These are phyloP conservation scores for Crotalus horridus DNA, from an alignment of 2,113 vertebrate species.

Conservation along the genomic window DNA sequence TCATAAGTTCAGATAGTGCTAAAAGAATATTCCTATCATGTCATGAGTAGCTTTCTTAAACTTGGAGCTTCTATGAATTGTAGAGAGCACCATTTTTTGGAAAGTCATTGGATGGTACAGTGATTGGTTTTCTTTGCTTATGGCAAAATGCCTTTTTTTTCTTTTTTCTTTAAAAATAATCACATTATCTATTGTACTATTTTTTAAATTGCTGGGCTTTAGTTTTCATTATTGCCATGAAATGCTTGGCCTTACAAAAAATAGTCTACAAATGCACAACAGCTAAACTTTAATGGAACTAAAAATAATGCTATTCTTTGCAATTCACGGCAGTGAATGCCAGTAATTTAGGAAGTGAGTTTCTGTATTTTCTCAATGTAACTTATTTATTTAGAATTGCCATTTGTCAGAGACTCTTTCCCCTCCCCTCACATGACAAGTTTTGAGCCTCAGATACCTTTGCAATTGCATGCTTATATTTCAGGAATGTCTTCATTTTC, in stretches of 20 bases:
- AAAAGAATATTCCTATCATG: background rate
- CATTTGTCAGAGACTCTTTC: slow-evolving; percentile 32
- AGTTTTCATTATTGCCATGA: background rate
- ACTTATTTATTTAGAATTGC: slow-evolving; percentile 39
- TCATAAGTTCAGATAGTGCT: background rate
- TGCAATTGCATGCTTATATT: slow-evolving; percentile 57
- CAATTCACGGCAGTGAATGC: background rate
- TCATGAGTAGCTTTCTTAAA: background rate
- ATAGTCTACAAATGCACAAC: background rate
- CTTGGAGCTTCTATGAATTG: background rate
- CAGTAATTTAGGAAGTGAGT: background rate
- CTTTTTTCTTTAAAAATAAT: background rate
- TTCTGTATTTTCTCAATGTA: slow-evolving; percentile 19
- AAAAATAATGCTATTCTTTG: background rate
- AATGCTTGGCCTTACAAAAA: background rate
- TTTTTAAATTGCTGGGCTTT: background rate
- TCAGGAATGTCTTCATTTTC: slow-evolving; percentile 67
- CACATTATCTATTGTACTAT: background rate
- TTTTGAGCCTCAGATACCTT: slow-evolving; percentile 59
- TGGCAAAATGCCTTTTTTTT: background rate
- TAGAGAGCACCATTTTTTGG: background rate
- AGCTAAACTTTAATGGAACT: background rate
- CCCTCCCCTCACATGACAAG: slow-evolving; percentile 10
- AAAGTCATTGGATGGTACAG: background rate
- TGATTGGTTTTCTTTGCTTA: background rate